Conservation (phyloP, 2,113 vertebrate genomes). For the Pardalotus punctatus region DNA sequence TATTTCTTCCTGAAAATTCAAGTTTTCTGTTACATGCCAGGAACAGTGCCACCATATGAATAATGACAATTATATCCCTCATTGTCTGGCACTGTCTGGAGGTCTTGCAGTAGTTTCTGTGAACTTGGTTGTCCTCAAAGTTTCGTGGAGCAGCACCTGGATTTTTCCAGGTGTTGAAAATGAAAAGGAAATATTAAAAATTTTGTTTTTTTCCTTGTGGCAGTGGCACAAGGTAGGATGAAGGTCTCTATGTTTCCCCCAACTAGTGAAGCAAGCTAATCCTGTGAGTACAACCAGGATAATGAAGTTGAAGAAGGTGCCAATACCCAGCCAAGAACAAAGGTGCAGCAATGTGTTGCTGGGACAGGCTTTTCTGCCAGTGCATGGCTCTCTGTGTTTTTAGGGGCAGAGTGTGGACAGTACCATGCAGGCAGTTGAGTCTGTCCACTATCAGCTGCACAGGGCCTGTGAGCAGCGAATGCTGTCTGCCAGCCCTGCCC, state of each 20-base stretch:
- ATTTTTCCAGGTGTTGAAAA: background rate
- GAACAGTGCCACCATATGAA: background rate
- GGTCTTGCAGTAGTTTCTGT: background rate
- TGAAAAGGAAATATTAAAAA: background rate
- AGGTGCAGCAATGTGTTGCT: accelerated
- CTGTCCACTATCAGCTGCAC: background rate
- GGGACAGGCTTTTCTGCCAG: background rate
- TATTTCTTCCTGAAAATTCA: background rate
- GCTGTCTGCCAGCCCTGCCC: background rate
- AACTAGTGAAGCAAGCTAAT: background rate
- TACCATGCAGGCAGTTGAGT: accelerated
- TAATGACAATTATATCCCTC: background rate
- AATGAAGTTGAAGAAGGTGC: background rate
- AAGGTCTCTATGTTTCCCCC: background rate
- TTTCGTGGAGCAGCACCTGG: background rate
- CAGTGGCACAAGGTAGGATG: background rate
- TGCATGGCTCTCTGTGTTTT: accelerated
- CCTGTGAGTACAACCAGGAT: background rate
- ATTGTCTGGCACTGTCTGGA: background rate
- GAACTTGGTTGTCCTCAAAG: background rate
- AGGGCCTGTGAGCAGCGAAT: background rate
- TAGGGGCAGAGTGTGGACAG: background rate
- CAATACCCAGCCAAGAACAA: background rate
- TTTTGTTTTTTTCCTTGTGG: background rate
- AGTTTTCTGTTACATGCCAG: accelerated